phyloP scores from a whole-genome alignment of 1,140 invertebrate species.

The Alviniconcha marisindica region DNA sequence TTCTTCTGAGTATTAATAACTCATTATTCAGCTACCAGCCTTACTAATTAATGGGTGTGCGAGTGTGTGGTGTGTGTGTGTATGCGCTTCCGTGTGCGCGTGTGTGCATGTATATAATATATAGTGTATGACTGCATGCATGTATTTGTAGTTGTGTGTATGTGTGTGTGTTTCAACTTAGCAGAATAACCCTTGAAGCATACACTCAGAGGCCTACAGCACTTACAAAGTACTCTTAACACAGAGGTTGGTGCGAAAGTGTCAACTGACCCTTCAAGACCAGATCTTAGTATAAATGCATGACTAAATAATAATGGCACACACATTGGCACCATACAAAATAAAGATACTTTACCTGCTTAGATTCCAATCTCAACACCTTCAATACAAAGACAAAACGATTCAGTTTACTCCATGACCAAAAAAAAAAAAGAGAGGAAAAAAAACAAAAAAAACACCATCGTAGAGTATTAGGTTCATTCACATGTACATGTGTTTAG shows the following conservation, averaged over 20 bases:
- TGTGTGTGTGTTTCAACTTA: no score
- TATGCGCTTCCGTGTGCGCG: no score
- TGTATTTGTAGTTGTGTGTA: no score
- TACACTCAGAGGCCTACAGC: no score
- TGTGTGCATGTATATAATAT: no score
- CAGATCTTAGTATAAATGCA: conserved; percentile 42
- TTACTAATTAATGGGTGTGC: no score
- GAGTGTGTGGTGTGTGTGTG: no score
- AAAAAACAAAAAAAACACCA: background rate
- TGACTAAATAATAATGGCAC: conserved; percentile 43
- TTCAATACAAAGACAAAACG: conserved; percentile 42
- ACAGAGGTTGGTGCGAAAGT: conserved; percentile 19
- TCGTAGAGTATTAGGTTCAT: background rate
- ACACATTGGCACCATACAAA: conserved; percentile 44
- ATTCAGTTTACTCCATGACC: conserved; percentile 28
- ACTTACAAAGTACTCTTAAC: background rate
- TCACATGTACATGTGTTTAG: background rate
- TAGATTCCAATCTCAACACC: conserved; percentile 39
- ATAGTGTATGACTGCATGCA: no score
- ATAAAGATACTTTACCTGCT: conserved; percentile 43
- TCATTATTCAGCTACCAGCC: no score
- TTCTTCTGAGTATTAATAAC: no score
- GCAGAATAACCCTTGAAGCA: no score
- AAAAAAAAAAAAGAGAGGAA: background rate
- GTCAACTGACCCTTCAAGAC: conserved; percentile 39